phyloP scores from a whole-genome alignment of 2,113 vertebrate species.

The Vulpes vulpes region DNA sequence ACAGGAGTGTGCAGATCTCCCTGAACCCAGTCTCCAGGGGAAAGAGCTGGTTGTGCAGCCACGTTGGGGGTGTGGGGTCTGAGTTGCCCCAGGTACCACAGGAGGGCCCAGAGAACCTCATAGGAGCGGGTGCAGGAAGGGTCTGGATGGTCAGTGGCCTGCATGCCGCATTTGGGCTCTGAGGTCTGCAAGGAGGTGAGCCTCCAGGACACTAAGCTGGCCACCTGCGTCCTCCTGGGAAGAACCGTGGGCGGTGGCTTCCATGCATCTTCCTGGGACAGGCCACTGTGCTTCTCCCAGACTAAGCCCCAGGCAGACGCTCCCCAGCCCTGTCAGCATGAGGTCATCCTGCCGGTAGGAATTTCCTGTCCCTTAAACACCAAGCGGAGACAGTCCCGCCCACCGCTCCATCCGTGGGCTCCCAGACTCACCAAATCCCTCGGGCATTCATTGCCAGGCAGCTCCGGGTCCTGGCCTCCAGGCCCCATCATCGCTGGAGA shows the following conservation, averaged over 20 bases:
- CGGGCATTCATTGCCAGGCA: not conserved
- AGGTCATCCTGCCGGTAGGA: constrained; percentile 60
- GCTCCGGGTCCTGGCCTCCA: not conserved
- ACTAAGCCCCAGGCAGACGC: not conserved
- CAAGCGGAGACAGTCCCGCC: not conserved
- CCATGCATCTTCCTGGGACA: not conserved
- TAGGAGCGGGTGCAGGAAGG: not conserved
- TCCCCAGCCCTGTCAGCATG: constrained; percentile 58
- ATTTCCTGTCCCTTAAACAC: constrained; percentile 68
- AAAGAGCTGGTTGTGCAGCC: not conserved
- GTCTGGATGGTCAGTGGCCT: not conserved
- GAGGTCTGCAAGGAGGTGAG: too few species aligned
- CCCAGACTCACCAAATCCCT: not conserved
- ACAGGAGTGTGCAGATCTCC: accelerated
- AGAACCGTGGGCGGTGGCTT: not conserved
- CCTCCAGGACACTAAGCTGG: not conserved
- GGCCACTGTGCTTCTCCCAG: not conserved
- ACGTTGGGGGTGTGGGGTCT: accelerated
- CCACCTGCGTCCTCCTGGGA: not conserved
- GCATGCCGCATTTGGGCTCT: not conserved
- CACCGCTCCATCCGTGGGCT: not conserved
- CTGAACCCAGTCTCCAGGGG: not conserved
- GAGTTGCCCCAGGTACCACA: not conserved
- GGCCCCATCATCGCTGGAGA: not conserved
- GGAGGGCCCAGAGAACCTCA: not conserved